These are phyloP conservation scores for Porites australiensis DNA, from an alignment of 64 coral and sea anemone species.

Conservation along the genomic window DNA sequence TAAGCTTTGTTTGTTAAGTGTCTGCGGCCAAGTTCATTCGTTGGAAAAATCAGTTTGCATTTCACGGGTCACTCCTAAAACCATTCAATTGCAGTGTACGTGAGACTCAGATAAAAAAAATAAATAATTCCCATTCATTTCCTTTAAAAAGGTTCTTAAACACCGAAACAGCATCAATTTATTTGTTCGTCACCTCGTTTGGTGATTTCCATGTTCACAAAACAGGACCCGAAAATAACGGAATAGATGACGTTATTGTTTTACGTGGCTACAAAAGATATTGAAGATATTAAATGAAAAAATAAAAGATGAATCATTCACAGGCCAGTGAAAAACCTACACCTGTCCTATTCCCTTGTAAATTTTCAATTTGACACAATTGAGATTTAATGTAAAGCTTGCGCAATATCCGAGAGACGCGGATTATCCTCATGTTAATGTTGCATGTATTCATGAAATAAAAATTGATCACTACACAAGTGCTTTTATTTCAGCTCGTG, in stretches of 20 bases:
- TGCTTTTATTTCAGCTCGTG: not conserved
- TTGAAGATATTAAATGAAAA: not conserved
- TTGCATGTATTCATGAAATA: not conserved
- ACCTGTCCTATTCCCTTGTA: not conserved
- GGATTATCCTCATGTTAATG: not conserved
- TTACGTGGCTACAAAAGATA: not conserved
- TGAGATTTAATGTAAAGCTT: not conserved
- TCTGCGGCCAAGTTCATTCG: not conserved
- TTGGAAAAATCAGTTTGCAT: not conserved
- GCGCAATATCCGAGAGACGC: not conserved
- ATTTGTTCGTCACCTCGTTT: not conserved
- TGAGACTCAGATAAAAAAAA: not conserved
- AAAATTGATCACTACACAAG: not conserved
- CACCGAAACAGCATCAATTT: not conserved
- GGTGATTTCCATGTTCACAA: not conserved
- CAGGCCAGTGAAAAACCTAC: not conserved
- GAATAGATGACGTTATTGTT: not conserved
- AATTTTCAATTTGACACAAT: not conserved
- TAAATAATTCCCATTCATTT: not conserved
- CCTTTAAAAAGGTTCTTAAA: not conserved
- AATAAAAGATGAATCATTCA: not conserved
- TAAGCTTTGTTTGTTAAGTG: not conserved
- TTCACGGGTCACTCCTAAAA: not conserved
- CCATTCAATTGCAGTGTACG: not conserved
- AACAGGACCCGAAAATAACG: not conserved